phyloP scores from a whole-genome alignment of 2,113 vertebrate genomes.

The Thamnaconus septentrionalis region DNA sequence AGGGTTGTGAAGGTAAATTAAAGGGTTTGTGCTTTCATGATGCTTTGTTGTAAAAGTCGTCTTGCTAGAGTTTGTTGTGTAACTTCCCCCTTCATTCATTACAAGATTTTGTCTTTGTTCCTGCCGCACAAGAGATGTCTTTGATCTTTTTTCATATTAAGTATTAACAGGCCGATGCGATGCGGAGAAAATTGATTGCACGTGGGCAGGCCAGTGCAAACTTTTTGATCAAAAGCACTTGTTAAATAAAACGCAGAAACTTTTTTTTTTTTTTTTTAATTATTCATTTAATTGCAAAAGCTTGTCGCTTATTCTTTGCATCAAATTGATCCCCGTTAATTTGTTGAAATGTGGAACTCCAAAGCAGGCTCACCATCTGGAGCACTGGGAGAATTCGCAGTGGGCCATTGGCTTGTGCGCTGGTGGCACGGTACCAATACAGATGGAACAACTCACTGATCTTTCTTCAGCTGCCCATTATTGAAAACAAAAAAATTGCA shows the following conservation, averaged over 20 bases:
- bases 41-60: constrained; percentile 54
- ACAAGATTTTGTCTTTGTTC: constrained; percentile 86
- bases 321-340: constrained; percentile 61
- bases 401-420: constrained; percentile 62
- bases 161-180: constrained; percentile 89
- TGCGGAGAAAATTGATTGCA: constrained; percentile 85
- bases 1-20: constrained; percentile 14
- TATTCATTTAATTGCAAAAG: constrained; percentile 30
- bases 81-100: constrained; percentile 76
- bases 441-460: constrained; percentile 64
- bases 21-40: constrained; percentile 18
- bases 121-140: constrained; percentile 77
- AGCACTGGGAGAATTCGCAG: constrained; percentile 63
- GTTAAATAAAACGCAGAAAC: constrained; percentile 74
- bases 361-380: constrained; percentile 67
- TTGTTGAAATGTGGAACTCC: constrained; percentile 60
- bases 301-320: constrained; percentile 41
- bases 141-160: constrained; percentile 89
- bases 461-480: constrained; percentile 52
- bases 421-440: constrained; percentile 62
- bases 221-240: constrained; percentile 84
- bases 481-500: constrained; percentile 24
- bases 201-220: constrained; percentile 81
- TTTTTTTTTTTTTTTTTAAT: constrained; percentile 25
- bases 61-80: constrained; percentile 77